Base-by-base conservation (phyloP, 2,113 vertebrate species). In the Sarotherodon lohbergeri region DNA sequence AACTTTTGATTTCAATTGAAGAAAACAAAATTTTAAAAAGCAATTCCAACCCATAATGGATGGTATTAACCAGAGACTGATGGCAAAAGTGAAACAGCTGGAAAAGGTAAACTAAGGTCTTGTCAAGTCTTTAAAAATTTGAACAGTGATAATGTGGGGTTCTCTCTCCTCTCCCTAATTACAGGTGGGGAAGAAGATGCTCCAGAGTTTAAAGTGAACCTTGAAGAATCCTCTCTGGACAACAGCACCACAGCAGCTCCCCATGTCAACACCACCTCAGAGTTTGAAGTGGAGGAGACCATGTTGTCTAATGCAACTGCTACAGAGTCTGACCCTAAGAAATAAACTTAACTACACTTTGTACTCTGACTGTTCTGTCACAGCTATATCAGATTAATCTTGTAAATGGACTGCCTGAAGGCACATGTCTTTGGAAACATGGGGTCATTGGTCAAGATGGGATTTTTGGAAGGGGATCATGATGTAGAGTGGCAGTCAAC, bases 261-360 rank as follows among this genome's bases (percentile, higher is more conserved):
- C 5, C 1, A 5, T 1, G 1, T 9, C 41, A 3, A 2, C 36
- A 5, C 8, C 4, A 16, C 76, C 7, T 3, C 16, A 12, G 43
- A 6, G 5, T 19, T n/a, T 11, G 2, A 50, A 2, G 2, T 68
- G 34, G 29, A 61, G 9, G 19, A 22, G 32, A 57, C 56, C 0
- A 1, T 1, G 0, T 1, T 6, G 27, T 41, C 59, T 5, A 93
- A 90, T 80, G 29, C 10, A 79, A 93, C 86, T 43, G 17, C 66
- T 46, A 10, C 79, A 6, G 9, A 57, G 4, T 13, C 79, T 41
- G 63, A 89, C 3, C 57, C 85, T 24, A 90, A 91, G 46, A 66
- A 94, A 93, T 94, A 90, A 92, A 89, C 1, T 8, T 85, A 12
- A n/a, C 52, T 54, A 54, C n/a, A n/a, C 50, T 50, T 50, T 19